phyloP scores from a whole-genome alignment of 2,888 invertebrate species.

The Allophyes oxyacanthae region DNA sequence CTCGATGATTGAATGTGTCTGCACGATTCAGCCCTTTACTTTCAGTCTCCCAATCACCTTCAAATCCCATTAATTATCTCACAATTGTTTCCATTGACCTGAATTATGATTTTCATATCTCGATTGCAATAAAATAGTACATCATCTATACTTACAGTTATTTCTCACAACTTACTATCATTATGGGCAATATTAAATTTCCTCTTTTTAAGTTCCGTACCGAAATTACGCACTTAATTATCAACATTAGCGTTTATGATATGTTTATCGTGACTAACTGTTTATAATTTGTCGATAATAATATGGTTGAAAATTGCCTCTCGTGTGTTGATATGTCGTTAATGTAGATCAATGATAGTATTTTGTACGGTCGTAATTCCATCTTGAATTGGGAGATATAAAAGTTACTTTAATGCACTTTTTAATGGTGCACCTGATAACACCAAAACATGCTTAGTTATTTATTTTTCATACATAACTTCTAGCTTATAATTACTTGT shows the following conservation, averaged over 20 bases:
- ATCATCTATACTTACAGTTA: constrained; percentile 36
- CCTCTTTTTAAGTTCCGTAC: constrained; percentile 45
- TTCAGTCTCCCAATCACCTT: constrained; percentile 42
- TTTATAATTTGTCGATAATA: constrained; percentile 51
- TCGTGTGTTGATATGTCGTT: constrained; percentile 29
- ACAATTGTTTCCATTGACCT: constrained; percentile 47
- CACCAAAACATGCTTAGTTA: neutral
- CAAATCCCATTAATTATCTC: constrained; percentile 40
- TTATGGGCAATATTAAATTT: constrained; percentile 50
- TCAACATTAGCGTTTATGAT: constrained; percentile 45
- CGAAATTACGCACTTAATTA: constrained; percentile 46
- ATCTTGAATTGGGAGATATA: neutral
- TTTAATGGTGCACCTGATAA: neutral
- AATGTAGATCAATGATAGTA: constrained; percentile 32
- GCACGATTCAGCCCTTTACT: constrained; percentile 53
- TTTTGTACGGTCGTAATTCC: constrained; percentile 6
- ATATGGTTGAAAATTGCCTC: constrained; percentile 31
- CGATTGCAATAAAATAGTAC: constrained; percentile 30
- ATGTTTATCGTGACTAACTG: constrained; percentile 56
- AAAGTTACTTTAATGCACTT: neutral
- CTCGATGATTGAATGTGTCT: constrained; percentile 46
- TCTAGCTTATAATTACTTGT: neutral
- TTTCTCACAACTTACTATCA: constrained; percentile 44
- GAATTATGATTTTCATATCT: constrained; percentile 42
- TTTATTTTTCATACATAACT: neutral